Evolutionary conservation across 2,797 vertebrate genomes (phyloP).

Genomic region (Danio albolineatus): DNA sequence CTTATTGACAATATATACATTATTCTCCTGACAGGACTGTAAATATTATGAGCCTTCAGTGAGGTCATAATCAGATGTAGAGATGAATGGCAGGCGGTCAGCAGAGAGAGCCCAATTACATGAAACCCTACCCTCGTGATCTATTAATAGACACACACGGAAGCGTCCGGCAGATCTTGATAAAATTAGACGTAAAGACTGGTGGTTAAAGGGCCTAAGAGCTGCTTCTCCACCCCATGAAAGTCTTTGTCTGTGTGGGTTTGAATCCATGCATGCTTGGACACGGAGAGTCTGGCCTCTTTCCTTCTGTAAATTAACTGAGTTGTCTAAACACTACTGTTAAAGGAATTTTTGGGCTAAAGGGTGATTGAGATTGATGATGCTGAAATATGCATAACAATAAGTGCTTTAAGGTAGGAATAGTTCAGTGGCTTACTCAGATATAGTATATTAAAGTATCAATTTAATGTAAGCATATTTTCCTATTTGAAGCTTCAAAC

Average conservation of each 20-base stretch:
- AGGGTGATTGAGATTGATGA: background rate
- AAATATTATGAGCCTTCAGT: slow-evolving; percentile 5
- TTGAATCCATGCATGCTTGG: background rate
- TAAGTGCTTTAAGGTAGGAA: background rate
- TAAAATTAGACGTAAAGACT: slow-evolving; percentile 29
- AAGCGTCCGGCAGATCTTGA: slow-evolving; percentile 48
- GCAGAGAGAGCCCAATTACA: slow-evolving; percentile 40
- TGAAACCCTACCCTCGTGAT: slow-evolving; percentile 33
- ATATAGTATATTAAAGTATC: too few relatives aligned
- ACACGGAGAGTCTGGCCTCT: background rate
- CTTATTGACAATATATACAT: background rate
- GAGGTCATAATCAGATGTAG: slow-evolving; percentile 20
- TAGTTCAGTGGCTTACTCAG: background rate
- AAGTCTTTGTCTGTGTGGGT: background rate
- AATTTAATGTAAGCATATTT: background rate
- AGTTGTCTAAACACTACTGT: background rate
- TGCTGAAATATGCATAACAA: background rate
- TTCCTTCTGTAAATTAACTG: background rate
- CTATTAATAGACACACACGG: slow-evolving; percentile 52
- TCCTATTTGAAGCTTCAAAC: background rate
- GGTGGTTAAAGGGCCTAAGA: slow-evolving; percentile 32
- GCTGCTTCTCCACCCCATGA: slow-evolving; percentile 7
- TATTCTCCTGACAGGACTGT: background rate
- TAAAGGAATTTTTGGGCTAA: too few relatives aligned
- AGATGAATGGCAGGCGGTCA: slow-evolving; percentile 5